A percentile compares a stretch with the other conserved stretches of the same genome.
phyloP scores from a whole-genome alignment of 2,888 invertebrate species.

The Chrysolina oricalcia region DNA sequence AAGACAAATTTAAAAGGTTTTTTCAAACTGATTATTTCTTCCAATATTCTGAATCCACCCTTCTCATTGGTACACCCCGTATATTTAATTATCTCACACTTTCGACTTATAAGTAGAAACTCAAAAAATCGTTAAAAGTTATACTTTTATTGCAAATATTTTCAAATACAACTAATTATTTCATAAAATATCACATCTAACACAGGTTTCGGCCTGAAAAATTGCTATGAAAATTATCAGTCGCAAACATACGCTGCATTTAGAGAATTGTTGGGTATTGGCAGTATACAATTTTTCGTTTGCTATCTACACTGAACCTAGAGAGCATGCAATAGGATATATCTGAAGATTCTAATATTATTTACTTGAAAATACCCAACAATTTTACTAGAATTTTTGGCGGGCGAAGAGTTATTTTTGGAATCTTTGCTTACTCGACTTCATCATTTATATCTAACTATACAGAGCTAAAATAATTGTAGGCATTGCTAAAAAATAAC shows the following conservation, averaged over 20 bases:
- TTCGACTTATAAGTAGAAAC: no score
- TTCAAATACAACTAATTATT: neutral
- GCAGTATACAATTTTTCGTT: neutral
- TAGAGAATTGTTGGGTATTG: slow-evolving; percentile 1
- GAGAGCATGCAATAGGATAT: no score
- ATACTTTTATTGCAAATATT: neutral
- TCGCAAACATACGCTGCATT: neutral
- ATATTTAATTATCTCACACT: no score
- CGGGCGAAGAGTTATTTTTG: no score
- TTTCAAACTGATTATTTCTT: no score
- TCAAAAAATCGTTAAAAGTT: neutral
- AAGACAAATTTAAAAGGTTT: no score
- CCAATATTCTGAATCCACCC: no score
- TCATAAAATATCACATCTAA: slow-evolving; percentile 34
- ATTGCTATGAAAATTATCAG: neutral
- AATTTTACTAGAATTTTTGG: no score
- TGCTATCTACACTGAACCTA: no score
- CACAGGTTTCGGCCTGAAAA: slow-evolving; percentile 6
- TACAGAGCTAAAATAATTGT: neutral
- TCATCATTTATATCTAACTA: neutral
- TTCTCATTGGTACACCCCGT: no score
- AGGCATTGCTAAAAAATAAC: neutral
- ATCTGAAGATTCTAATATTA: no score
- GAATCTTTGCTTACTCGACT: neutral
- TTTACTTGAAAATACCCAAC: no score